Base-by-base conservation (phyloP, 2,797 vertebrate genomes). In the Trachurus trachurus region DNA sequence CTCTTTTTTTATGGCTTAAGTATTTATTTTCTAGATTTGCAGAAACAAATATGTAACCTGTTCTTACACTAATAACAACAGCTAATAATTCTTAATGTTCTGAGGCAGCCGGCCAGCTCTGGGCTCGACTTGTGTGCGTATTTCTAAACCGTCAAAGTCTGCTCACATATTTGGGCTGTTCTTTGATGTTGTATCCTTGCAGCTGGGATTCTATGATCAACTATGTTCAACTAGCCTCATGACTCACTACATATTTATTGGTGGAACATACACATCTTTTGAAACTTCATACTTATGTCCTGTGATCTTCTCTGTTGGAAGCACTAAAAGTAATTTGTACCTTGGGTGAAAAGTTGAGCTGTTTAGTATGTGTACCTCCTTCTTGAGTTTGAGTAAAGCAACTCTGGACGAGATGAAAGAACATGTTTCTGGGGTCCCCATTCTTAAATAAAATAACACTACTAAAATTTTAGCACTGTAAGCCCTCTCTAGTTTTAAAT, bases 101-200 rank as follows among this genome's bases (percentile, higher is more conserved):
- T 40, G 15, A 50, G 31, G 79, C 56, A 60, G 56, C 68, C 26
- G 61, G 57, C 3, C 42, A 73, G 71, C 67, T 75, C 26, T 54
- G 58, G 7, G 15, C n/a, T 10, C 66, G 59, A 66, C 57, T 81
- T 42, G 26, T 67, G 3, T 26, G 26, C 26, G 45, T 42, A 42
- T 58, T 37, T 65, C 22, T 39, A 62, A 59, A 52, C 49, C 52
- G 64, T 78, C 76, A 69, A 49, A 47, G 16, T 75, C 50, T 62
- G 19, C 34, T 57, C 22, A 26, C 40, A 49, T 45, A 58, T 66
- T 16, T 37, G 56, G 11, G 52, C 76, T 21, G 47, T 59, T 16
- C 61, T 88, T 87, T 88, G 78, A 87, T 80, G 73, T 71, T 60
- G 42, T 63, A 45, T 34, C 70, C 78, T 71, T 31, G 19, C 52